Conservation (phyloP, 2,113 vertebrate species). For the Hiodon alosoides region DNA sequence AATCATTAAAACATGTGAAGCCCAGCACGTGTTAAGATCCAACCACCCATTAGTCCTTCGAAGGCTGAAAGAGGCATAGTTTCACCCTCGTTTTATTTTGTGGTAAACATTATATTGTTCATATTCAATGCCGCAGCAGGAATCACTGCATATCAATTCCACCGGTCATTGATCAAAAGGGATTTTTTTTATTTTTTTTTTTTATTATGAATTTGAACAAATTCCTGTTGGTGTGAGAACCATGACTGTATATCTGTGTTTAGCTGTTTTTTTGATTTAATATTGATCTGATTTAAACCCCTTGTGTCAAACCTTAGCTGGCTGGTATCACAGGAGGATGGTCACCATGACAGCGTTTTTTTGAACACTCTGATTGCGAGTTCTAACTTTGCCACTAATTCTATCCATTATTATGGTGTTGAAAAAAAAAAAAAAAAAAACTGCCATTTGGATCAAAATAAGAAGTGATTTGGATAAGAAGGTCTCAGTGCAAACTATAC, state of each 20-base stretch:
- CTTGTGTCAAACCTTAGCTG: no score
- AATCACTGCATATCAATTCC: neutral
- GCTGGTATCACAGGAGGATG: no score
- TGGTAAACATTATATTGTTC: neutral
- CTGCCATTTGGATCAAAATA: neutral
- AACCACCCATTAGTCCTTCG: neutral
- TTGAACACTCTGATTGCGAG: no score
- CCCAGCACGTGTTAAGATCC: neutral
- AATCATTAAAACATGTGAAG: neutral
- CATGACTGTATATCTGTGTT: neutral
- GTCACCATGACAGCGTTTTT: no score
- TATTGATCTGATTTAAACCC: neutral
- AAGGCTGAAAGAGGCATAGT: neutral
- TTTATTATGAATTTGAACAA: neutral
- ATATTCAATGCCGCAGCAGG: neutral
- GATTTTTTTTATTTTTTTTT: no score
- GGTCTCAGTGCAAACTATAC: conserved; percentile 8
- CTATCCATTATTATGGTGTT: no score
- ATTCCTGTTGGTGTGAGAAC: neutral
- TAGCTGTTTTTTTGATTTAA: neutral
- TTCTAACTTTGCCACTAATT: no score
- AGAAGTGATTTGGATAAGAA: conserved; percentile 5
- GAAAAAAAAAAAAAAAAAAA: no score
- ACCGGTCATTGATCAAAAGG: neutral
- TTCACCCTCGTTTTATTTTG: neutral